Percentiles rank a stretch among this genome's conserved stretches.
These are phyloP conservation scores for Plemyria rubiginata DNA, from an alignment of 2,888 invertebrate species.

Conservation along the genomic window DNA sequence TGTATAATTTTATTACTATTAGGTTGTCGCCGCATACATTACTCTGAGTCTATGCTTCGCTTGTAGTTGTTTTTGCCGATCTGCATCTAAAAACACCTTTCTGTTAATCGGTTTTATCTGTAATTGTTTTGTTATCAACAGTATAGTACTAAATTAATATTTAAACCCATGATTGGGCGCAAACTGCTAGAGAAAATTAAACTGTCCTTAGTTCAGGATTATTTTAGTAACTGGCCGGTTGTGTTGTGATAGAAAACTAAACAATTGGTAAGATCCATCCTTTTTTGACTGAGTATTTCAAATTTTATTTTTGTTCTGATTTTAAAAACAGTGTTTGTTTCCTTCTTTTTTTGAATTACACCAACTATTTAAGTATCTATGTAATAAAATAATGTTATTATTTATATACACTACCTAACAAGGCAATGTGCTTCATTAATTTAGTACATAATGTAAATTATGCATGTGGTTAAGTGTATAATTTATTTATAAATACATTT, in stretches of 20 bases:
- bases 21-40: constrained; percentile 74
- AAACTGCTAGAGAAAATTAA: constrained; percentile 69
- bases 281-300: constrained; percentile 6
- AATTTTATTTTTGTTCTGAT: neutral
- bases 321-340: constrained; percentile 6
- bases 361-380: neutral
- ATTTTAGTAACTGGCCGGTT: constrained; percentile 30
- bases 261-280: constrained; percentile 19
- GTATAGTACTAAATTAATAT: constrained; percentile 68
- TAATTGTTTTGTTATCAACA: constrained; percentile 79
- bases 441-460: too few relatives aligned
- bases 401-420: too few relatives aligned
- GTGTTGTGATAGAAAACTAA: constrained; percentile 27
- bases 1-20: constrained; percentile 84
- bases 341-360: neutral
- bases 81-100: constrained; percentile 52
- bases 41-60: constrained; percentile 35
- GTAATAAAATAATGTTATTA: too few relatives aligned
- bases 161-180: constrained; percentile 80
- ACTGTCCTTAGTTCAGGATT: constrained; percentile 37
- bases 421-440: too few relatives aligned
- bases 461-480: neutral
- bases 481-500: neutral
- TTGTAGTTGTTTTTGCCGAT: constrained; percentile 56
- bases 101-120: constrained; percentile 72